Evolutionary conservation across 2,113 vertebrate species (phyloP).

Genomic region (Aplodontia rufa): DNA sequence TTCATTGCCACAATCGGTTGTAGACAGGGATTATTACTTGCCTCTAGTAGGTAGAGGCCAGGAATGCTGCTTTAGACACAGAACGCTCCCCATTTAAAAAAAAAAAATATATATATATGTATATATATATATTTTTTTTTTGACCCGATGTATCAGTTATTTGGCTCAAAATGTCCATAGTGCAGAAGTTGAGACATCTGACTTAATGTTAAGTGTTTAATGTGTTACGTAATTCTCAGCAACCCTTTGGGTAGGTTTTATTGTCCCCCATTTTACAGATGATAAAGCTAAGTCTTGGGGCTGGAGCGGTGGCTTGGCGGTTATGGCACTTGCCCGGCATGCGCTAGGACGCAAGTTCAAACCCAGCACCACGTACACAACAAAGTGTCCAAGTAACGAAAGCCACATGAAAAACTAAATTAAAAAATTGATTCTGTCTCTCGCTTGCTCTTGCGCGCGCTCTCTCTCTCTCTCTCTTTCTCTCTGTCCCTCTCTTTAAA

Average conservation of each 20-base stretch:
- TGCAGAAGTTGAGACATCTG: neutral
- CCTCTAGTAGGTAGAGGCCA: neutral
- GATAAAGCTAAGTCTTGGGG: neutral
- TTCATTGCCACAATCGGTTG: neutral
- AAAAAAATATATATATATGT: too few relatives aligned
- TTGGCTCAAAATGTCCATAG: neutral
- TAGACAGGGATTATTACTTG: neutral
- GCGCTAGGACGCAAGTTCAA: too few relatives aligned
- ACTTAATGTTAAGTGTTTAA: slow-evolving; percentile 15
- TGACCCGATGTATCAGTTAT: neutral
- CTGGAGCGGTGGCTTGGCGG: too few relatives aligned
- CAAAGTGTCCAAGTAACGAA: too few relatives aligned
- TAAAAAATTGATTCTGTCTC: too few relatives aligned
- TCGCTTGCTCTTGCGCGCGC: too few relatives aligned
- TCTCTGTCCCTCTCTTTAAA: too few relatives aligned
- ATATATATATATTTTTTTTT: too few relatives aligned
- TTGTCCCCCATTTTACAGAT: neutral
- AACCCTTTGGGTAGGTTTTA: neutral
- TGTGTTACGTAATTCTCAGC: neutral
- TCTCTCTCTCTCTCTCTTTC: too few relatives aligned
- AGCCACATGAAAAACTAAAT: too few relatives aligned
- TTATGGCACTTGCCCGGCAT: too few relatives aligned
- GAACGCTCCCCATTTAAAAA: neutral
- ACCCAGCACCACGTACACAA: too few relatives aligned
- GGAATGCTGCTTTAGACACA: neutral